phyloP scores from a whole-genome alignment of 2,797 vertebrate species.

The Hafferia zeledoni region DNA sequence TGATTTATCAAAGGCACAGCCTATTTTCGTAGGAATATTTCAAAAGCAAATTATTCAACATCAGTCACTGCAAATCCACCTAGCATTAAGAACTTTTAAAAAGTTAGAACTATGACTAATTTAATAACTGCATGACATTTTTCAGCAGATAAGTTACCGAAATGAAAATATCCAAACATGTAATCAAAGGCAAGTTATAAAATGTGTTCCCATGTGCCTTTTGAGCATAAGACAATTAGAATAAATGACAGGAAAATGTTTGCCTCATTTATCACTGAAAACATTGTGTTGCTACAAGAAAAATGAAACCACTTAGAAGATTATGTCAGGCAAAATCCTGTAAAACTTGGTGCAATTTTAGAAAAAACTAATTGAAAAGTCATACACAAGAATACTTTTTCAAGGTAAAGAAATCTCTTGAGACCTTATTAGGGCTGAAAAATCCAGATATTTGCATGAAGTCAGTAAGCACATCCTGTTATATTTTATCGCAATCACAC shows the following conservation, averaged over 20 bases:
- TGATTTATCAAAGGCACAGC: not conserved
- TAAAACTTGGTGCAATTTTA: not conserved
- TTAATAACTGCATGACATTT: not conserved
- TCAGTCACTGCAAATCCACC: not conserved
- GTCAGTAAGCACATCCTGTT: not conserved
- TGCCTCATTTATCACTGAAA: slow-evolving; percentile 30
- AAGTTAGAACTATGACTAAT: not conserved
- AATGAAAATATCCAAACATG: slow-evolving; percentile 23
- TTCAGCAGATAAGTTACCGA: slow-evolving; percentile 10
- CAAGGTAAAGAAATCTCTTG: not conserved
- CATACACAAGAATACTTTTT: not conserved
- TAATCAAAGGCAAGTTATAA: slow-evolving; percentile 25
- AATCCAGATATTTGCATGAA: not conserved
- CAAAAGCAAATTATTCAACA: not conserved
- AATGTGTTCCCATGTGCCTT: slow-evolving; percentile 6
- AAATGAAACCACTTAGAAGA: slow-evolving; percentile 1
- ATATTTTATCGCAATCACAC: not conserved
- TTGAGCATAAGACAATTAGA: slow-evolving; percentile 44
- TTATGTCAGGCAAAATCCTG: not conserved
- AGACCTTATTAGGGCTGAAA: slow-evolving; percentile 47
- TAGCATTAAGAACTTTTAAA: not conserved
- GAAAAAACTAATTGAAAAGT: slow-evolving; percentile 13
- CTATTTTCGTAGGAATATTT: not conserved
- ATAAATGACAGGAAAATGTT: slow-evolving; percentile 29
- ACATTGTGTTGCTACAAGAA: not conserved